Base-by-base conservation (phyloP, 1,140 invertebrate species). In the Antheraea mylitta region DNA sequence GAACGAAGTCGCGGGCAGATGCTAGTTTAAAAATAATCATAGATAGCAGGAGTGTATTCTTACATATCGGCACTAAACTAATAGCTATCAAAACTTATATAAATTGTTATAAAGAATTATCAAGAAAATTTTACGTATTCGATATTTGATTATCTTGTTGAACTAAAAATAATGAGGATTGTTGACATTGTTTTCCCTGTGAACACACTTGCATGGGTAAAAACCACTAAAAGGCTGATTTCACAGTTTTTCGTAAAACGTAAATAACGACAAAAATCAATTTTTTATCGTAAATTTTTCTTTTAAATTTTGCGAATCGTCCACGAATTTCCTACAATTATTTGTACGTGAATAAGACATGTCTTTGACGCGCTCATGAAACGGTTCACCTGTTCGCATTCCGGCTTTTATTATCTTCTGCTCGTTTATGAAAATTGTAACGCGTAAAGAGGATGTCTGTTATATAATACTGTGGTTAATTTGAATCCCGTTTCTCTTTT, bases 141-240 rank as follows among this genome's bases (percentile, higher is more conserved):
- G 11, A 48, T 48, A 13, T 9, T 38, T 38, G 5, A 9, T 38
- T 9, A 42, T 42, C 38, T 8, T 42, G 38, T 42, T 11, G 11
- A 11, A 42, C 11, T 0, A 42, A 38, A 42, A 3, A 9, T 42
- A 8, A 8, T 2, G 7, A 42, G 38, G 11, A 42, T 42, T 3
- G 22, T 30, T 30, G 22, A 30, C 4, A 30, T 30, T 11, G 0
- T 42, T 42, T 53, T 16, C 45, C 0, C 7, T 0, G 45, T 77
- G 72, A 76, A 78, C 77, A n/a, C n/a, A 30, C 22, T 30, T 30
- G 66, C 64, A 64, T 62, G 30, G 38, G 7, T 11, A 42, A 42
- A 42, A 42, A 7, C 38, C 11, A 42, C 60, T 77, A 69, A 83
- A 83, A 79, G 70, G 73, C 72, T 80, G 82, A 80, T 81, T 74